Evolutionary conservation across 1,140 invertebrate species (phyloP), one percentile per base, ranked within the genome.

Genomic region (Apis mellifera): DNA sequence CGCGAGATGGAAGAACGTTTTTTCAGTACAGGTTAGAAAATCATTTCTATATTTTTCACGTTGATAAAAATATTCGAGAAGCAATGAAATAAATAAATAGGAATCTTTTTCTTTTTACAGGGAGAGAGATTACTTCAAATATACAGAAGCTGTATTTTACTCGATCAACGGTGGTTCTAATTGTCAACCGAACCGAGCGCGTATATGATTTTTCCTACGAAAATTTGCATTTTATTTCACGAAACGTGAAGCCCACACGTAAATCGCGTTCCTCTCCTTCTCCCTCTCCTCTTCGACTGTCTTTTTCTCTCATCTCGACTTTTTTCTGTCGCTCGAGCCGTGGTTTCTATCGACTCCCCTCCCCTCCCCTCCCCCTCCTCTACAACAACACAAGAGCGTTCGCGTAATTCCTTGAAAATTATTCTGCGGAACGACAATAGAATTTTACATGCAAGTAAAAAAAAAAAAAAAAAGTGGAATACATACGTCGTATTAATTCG

Each of bases 391-490:
- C 60, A 50, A n/a, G 50, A 21, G 59, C 60, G 65, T 78, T 78
- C 78, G 70, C 60, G 78, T 81, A 81, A 81, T 81, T 81, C 78
- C 78, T 81, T 81, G 78, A 75, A 81, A 75, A 81, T 81, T 81
- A 81, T 81, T 80, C 71, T 57, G 54, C 78, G 78, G 42, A 81
- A 81, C 62, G 75, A 81, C 72, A 81, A 81, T 81, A 52, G 78
- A 81, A 81, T 81, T 81, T 81, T 75, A 65, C 72, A 81, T 81
- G 72, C 78, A 75, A 81, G 78, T 81, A 81, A 81, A 81, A 81
- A 75, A 42, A 42, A 7, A 72, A 75, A 57, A 72, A 71, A 81
- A 81, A 71, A 52, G 78, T 75, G 32, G 32, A 42, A 42, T 42
- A 42, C 32, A 81, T 81, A 73, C 78, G 65, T 72, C 78, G 65